Evolutionary conservation across 2,888 invertebrate genomes (phyloP).

Genomic region (Lysandra coridon): DNA sequence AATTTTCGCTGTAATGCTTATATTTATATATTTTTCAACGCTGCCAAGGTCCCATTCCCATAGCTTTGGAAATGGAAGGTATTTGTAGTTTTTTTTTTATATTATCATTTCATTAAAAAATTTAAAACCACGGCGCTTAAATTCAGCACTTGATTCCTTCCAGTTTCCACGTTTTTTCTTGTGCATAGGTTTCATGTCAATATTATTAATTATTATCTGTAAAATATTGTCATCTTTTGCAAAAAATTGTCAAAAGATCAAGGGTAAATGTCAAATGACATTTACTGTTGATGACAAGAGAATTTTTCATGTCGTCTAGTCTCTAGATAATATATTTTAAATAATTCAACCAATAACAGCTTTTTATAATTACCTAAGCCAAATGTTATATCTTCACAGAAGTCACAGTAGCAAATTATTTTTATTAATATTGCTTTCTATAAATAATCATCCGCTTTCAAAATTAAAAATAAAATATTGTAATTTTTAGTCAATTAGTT

Average conservation of each 20-base stretch:
- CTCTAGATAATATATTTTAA: no score
- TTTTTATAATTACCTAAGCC: not conserved
- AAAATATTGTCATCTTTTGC: not conserved
- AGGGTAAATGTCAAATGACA: constrained; percentile 2
- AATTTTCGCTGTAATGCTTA: constrained; percentile 57
- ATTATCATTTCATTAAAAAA: constrained; percentile 35
- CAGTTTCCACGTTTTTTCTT: constrained; percentile 2
- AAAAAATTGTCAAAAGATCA: not conserved
- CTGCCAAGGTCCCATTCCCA: constrained; percentile 80
- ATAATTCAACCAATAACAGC: not conserved
- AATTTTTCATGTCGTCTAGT: not conserved
- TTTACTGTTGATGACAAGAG: not conserved
- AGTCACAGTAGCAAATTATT: not conserved
- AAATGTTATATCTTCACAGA: not conserved
- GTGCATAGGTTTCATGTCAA: not conserved
- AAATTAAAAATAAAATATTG: not conserved
- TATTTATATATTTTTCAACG: constrained; percentile 68
- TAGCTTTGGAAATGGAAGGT: constrained; percentile 81
- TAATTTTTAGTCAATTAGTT: not conserved
- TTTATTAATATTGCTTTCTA: not conserved
- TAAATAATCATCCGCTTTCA: not conserved
- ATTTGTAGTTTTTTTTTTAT: constrained; percentile 56
- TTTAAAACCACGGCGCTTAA: not conserved
- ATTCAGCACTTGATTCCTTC: constrained; percentile 18
- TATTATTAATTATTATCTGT: not conserved